Base-by-base conservation (phyloP, 1,140 invertebrate genomes). In the Xylocopa sonorina region DNA sequence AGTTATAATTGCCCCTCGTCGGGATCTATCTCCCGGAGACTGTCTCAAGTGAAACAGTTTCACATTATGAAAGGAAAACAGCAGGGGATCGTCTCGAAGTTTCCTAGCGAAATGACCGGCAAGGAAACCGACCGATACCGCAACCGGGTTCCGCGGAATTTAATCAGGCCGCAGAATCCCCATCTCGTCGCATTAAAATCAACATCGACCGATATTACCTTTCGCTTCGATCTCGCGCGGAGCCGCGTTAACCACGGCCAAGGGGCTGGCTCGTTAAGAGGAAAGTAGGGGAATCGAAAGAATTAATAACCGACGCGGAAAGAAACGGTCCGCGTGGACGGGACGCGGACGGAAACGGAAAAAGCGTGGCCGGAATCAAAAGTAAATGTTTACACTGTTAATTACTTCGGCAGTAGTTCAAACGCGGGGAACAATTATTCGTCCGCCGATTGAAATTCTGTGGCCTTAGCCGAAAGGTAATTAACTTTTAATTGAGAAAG, bases 401-500 rank as follows among this genome's bases (percentile, higher is more conserved):
- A 86, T 87, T 85, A 80, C 81, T 69, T 71, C 69, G 60, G 62
- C 41, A 50, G 66, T 73, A 74, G 77, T 75, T 80, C 58, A 78
- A 84, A 80, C 75, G 72, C 38, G 68, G 75, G 71, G 82, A 90
- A 88, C 89, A 88, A 89, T 89, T 90, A 89, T 87, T 87, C 89
- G 87, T 85, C 83, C 81, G 79, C 78, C 83, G 89, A 91, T 91
- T 91, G 90, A 91, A 91, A 90, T 90, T 89, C 88, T 80, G 88
- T 85, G 88, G 88, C 80, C 87, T 88, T 88, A 89, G 84, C 88
- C 86, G 81, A 88, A 86, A 90, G 89, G 89, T 88, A 91, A 90
- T 90, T 91, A 91, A 91, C 89, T 91, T 91, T 88, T 90, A 91
- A 90, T 91, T 88, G 87, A 88, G 83, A 90, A 91, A 91, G 89